Evolutionary conservation across 2,888 invertebrate species (phyloP), one percentile per base, ranked within the genome.

Genomic region (Philopedon plagiatum): DNA sequence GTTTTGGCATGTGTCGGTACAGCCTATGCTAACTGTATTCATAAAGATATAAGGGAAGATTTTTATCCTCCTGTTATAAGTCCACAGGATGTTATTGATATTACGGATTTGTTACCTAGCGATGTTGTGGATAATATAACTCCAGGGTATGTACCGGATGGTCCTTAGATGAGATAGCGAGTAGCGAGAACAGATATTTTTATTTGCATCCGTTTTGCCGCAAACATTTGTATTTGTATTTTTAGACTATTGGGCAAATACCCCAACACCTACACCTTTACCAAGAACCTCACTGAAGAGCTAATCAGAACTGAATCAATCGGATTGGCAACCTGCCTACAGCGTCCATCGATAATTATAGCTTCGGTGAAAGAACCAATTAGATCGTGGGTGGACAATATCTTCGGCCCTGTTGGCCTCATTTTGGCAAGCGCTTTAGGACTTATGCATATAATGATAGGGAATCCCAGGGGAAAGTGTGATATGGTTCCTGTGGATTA

Each of bases 371-470:
- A 83, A 41, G 90, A 90, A 61, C 90, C 90, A 0, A 83, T 90
- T 0, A 82, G 89, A 62, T 92, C 92, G 1, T 94, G 93, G 93
- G 90, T 92, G 5, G 93, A 93, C 85, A 93, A 92, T 76, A 89
- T 91, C 0, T 93, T 92, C 79, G 93, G 93, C 66, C 91, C 92
- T 0, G 91, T 91, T 73, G 92, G 87, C 18, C 86, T 86, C 0
- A 87, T 86, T 5, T 81, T 87, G 7, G 87, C 87, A 5, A 83
- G 49, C 1, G 70, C 62, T 0, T 0, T 89, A 57, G 91, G 92
- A 2, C 80, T 92, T 2, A 78, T 92, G 49, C 87, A 89, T 56
- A 87, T 88, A 9, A 86, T 91, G 83, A 86, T 88, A 64, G 88
- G 89, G 34, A 85, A 88, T 65, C 76, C 77, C 2, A 81, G 87